A percentile compares a stretch with the other conserved stretches of the same genome.
phyloP scores from a whole-genome alignment of 2,113 vertebrate genomes.

The Clupea harengus region DNA sequence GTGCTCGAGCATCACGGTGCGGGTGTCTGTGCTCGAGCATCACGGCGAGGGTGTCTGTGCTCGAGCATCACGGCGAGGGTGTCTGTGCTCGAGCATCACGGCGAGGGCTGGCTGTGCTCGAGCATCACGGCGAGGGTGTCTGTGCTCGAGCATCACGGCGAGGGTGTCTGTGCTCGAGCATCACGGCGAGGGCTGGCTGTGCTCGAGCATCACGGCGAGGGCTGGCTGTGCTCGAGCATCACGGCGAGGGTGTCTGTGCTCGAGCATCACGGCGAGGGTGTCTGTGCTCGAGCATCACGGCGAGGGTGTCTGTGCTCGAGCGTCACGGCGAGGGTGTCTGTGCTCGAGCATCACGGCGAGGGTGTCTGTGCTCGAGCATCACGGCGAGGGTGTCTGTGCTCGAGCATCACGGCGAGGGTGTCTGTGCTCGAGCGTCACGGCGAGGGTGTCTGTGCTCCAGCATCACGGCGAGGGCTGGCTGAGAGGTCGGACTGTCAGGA shows the following conservation, averaged over 20 bases:
- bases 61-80: background rate
- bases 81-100: background rate
- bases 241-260: background rate
- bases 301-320: background rate
- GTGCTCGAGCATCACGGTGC: background rate
- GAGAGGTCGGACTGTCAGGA: background rate
- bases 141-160: background rate
- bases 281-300: background rate
- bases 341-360: background rate
- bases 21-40: background rate
- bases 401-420: background rate
- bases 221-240: background rate
- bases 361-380: background rate
- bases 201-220: background rate
- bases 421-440: background rate
- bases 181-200: too few relatives aligned
- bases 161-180: background rate
- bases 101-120: too few relatives aligned
- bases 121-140: background rate
- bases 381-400: background rate
- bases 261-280: background rate
- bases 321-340: background rate
- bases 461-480: background rate
- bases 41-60: background rate
- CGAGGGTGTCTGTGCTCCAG: background rate